Conservation (phyloP, 2,797 vertebrate species). For the Cottoperca gobio region DNA sequence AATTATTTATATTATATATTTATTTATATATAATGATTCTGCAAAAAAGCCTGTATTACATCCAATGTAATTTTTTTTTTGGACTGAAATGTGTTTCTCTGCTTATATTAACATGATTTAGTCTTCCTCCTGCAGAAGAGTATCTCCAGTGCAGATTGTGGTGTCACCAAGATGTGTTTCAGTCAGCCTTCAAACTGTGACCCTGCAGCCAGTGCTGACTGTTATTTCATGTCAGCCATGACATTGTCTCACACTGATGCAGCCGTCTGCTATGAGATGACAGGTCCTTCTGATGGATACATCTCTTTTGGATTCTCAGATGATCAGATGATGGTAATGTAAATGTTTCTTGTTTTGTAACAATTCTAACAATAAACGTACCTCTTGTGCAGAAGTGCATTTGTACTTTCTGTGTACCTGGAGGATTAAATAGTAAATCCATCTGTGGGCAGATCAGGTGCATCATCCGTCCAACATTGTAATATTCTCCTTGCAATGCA, state of each 20-base stretch:
- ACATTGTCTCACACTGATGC: constrained; percentile 8
- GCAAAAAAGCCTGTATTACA: too few species aligned
- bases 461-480: background rate
- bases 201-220: constrained; percentile 60
- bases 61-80: too few species aligned
- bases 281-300: constrained; percentile 78
- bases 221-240: constrained; percentile 82
- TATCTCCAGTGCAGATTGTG: constrained; percentile 73
- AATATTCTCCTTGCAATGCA: constrained; percentile 7
- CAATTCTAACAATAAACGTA: background rate
- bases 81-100: background rate
- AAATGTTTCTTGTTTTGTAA: background rate
- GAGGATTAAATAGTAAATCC: background rate
- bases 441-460: background rate
- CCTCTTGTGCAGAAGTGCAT: background rate
- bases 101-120: background rate
- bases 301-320: constrained; percentile 86
- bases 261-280: constrained; percentile 75
- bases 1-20: too few species aligned
- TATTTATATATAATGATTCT: too few species aligned
- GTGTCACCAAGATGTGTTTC: constrained; percentile 81
- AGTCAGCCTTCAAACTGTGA: constrained; percentile 77
- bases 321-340: constrained; percentile 83
- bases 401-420: background rate
- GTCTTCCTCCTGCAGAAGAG: constrained; percentile 9